Evolutionary conservation across 1,140 invertebrate species (phyloP).

Genomic region (Drosophila lini): DNA sequence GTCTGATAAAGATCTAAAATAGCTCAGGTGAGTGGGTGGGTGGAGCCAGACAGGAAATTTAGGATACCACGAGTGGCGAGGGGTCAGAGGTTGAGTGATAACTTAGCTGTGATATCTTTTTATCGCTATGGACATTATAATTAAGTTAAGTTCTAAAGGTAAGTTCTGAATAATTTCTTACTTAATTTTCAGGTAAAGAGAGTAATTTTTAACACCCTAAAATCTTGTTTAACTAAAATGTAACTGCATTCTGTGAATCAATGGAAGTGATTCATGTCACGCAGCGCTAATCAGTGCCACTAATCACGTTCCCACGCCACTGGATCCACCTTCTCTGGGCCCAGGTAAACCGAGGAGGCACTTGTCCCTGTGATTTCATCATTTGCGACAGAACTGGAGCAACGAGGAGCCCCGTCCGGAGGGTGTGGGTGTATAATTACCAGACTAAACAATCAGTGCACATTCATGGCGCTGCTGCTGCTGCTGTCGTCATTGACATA

Average conservation of each 20-base stretch:
- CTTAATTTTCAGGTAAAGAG: too few species aligned
- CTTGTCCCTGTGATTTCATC: conserved; percentile 37
- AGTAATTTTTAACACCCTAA: too few species aligned
- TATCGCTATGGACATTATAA: neutral
- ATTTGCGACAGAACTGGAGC: conserved; percentile 29
- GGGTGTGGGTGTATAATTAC: conserved; percentile 44
- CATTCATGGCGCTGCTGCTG: conserved; percentile 51
- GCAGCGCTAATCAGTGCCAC: neutral
- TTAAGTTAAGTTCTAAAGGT: neutral
- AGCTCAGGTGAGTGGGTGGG: conserved; percentile 18
- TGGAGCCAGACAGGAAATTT: conserved; percentile 29
- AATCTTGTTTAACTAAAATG: neutral
- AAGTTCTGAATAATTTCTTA: too few species aligned
- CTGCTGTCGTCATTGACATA: conserved; percentile 79
- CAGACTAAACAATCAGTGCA: conserved; percentile 68
- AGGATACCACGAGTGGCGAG: neutral
- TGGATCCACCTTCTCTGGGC: neutral
- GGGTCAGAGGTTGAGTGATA: conserved; percentile 12
- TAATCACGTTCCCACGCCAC: conserved; percentile 37
- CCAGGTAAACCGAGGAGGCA: conserved; percentile 7
- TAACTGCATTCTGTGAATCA: neutral
- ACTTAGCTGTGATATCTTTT: conserved; percentile 1
- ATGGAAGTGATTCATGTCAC: conserved; percentile 25
- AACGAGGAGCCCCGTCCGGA: neutral
- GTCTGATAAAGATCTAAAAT: conserved; percentile 66